These are phyloP conservation scores for Gonocerus acuteangulatus DNA, from an alignment of 2,888 invertebrate species.

Conservation along the genomic window DNA sequence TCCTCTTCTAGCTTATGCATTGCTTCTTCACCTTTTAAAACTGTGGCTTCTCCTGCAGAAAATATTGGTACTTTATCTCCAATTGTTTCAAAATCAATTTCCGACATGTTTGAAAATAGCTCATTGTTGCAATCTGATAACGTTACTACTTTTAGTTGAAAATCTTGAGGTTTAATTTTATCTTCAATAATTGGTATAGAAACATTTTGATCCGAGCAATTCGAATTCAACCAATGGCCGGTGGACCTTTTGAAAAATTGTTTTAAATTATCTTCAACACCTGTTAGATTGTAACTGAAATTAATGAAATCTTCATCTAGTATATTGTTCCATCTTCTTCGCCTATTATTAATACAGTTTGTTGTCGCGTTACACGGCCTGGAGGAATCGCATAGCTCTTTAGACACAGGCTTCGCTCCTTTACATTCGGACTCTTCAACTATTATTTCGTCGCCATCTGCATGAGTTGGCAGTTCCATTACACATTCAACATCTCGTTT, in stretches of 20 bases:
- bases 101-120: conserved; percentile 40
- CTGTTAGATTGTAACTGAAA: conserved; percentile 3
- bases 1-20: neutral
- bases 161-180: neutral
- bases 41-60: neutral
- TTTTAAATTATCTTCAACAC: conserved; percentile 2
- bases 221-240: conserved; percentile 3
- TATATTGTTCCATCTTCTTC: neutral
- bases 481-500: conserved; percentile 49
- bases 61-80: conserved; percentile 43
- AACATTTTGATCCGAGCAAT: neutral
- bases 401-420: conserved; percentile 38
- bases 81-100: conserved; percentile 44
- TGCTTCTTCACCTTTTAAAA: neutral
- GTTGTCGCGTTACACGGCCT: conserved; percentile 40
- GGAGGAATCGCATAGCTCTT: conserved; percentile 44
- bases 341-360: neutral
- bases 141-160: neutral
- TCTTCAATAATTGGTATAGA: conserved; percentile 1
- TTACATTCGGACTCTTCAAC: conserved; percentile 42
- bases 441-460: conserved; percentile 46
- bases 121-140: conserved; percentile 7
- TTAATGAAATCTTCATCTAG: conserved; percentile 8
- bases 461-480: conserved; percentile 44
- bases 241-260: conserved; percentile 11